Conservation (phyloP, 2,888 invertebrate genomes). For the Drosophila mulleri region DNA sequence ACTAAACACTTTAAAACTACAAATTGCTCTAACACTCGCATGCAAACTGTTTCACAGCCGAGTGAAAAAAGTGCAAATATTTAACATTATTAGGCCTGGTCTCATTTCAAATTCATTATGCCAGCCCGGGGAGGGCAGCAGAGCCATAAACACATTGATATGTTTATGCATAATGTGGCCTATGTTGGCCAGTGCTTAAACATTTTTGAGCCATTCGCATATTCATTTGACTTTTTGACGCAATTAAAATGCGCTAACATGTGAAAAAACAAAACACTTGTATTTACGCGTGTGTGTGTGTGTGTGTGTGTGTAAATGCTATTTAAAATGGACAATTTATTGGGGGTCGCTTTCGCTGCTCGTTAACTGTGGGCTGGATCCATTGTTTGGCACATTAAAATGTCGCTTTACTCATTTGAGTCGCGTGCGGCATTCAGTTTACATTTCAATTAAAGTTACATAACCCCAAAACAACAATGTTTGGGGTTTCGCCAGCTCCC, state of each 20-base stretch:
- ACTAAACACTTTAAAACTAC: neutral
- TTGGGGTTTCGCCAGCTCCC: neutral
- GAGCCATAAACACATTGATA: slow-evolving; percentile 66
- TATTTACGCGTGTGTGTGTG: slow-evolving; percentile 28
- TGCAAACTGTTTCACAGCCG: slow-evolving; percentile 28
- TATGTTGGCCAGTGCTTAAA: slow-evolving; percentile 23
- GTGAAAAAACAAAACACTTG: slow-evolving; percentile 33
- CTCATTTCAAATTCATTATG: slow-evolving; percentile 70
- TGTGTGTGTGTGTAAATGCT: neutral
- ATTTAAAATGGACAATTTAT: slow-evolving; percentile 32
- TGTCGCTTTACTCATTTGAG: slow-evolving; percentile 70
- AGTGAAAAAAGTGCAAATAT: slow-evolving; percentile 22
- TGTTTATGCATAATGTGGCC: slow-evolving; percentile 36
- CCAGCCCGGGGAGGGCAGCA: slow-evolving; percentile 44
- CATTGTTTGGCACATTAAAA: slow-evolving; percentile 74
- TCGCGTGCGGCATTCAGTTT: slow-evolving; percentile 74
- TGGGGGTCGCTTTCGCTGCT: slow-evolving; percentile 4
- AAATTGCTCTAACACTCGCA: slow-evolving; percentile 30
- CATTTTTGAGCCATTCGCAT: slow-evolving; percentile 34
- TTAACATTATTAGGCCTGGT: slow-evolving; percentile 24
- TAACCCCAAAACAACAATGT: slow-evolving; percentile 67
- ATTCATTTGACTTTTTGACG: slow-evolving; percentile 73
- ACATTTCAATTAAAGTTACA: slow-evolving; percentile 80
- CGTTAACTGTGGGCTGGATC: slow-evolving; percentile 18
- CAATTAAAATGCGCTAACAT: slow-evolving; percentile 66